A percentile compares a stretch with the other conserved stretches of the same genome.
Evolutionary conservation across 2,113 vertebrate genomes (phyloP).

Genomic region (Paradoxurus hermaphroditus): DNA sequence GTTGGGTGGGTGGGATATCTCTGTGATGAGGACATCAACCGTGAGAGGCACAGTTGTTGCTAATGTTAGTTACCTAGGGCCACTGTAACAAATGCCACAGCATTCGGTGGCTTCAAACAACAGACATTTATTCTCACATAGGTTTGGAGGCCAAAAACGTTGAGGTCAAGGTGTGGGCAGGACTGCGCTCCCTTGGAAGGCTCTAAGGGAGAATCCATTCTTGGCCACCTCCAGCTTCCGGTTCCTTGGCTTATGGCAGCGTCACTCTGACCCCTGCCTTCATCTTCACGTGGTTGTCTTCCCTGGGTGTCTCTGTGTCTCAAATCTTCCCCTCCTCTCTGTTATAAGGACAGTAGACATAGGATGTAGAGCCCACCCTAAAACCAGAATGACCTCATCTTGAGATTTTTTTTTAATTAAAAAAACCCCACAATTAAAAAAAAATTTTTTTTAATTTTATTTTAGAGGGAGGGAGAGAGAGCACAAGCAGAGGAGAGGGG

Average conservation of each 20-base stretch:
- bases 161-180: background rate
- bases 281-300: too few species aligned
- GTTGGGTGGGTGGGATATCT: too few species aligned
- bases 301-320: background rate
- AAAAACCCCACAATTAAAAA: too few species aligned
- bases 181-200: background rate
- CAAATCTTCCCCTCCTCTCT: background rate
- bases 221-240: background rate
- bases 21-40: too few species aligned
- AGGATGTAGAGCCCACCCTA: background rate
- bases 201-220: background rate
- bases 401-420: background rate
- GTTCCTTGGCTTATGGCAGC: too few species aligned
- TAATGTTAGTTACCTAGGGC: background rate
- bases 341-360: background rate
- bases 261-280: background rate
- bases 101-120: background rate
- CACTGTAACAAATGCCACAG: background rate
- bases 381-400: background rate
- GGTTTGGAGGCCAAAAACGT: background rate
- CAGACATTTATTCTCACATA: background rate
- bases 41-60: background rate
- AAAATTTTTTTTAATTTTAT: too few species aligned
- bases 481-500: too few species aligned
- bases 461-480: too few species aligned